Evolutionary conservation across 2,113 vertebrate species (phyloP).

Genomic region (Eira barbara): DNA sequence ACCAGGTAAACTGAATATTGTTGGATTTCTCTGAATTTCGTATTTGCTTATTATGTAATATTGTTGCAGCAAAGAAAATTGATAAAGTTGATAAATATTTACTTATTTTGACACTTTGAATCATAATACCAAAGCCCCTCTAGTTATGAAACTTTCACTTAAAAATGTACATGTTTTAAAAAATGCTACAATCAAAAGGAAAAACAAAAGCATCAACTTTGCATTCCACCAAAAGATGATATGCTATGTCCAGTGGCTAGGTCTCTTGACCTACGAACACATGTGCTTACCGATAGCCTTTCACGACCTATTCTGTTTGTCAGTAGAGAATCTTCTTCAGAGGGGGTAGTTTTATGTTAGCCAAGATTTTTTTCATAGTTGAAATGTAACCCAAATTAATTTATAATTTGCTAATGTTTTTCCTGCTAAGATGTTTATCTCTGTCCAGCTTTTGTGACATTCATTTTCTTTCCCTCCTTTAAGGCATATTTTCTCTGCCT

Average conservation of each 20-base stretch:
- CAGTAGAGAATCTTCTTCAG: neutral
- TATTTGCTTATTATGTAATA: conserved; percentile 1
- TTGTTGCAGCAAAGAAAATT: neutral
- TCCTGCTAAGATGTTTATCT: neutral
- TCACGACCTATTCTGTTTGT: neutral
- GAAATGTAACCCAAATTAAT: neutral
- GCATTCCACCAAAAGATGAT: conserved; percentile 1
- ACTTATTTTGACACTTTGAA: conserved; percentile 25
- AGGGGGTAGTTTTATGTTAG: neutral
- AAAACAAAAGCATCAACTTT: neutral
- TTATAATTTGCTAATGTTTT: neutral
- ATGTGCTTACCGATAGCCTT: neutral
- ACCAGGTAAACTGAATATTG: neutral
- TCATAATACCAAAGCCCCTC: neutral
- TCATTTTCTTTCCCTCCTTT: neutral
- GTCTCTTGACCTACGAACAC: neutral
- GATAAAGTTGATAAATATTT: conserved; percentile 44
- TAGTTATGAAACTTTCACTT: conserved; percentile 46
- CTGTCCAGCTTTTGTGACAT: neutral
- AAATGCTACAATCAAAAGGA: conserved; percentile 22
- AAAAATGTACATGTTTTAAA: conserved; percentile 33
- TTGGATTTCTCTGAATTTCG: neutral
- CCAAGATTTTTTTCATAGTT: neutral
- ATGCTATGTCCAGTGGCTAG: neutral
- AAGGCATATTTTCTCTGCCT: neutral